These are phyloP conservation scores for Pristionchus pacificus DNA, from an alignment of 1,140 invertebrate species.

Conservation along the genomic window DNA sequence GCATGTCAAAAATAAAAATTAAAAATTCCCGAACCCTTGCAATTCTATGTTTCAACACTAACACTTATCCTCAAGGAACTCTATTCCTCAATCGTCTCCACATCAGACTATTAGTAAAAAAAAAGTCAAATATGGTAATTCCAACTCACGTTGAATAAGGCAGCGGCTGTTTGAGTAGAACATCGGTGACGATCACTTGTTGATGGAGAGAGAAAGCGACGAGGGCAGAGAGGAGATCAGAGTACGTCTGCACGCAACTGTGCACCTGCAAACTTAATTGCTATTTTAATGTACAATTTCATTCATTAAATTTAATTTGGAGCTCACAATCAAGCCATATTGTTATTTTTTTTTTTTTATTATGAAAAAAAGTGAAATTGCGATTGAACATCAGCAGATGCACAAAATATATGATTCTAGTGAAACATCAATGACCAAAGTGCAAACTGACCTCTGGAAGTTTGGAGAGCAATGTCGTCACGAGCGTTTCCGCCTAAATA, in stretches of 20 bases:
- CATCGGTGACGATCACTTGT: constrained; percentile 44
- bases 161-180: constrained; percentile 49
- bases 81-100: neutral
- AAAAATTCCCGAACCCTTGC: too few relatives aligned
- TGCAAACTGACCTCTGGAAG: too few relatives aligned
- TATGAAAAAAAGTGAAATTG: too few relatives aligned
- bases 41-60: neutral
- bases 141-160: constrained; percentile 43
- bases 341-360: too few relatives aligned
- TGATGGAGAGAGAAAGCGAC: constrained; percentile 50
- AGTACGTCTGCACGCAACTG: constrained; percentile 47
- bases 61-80: neutral
- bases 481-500: constrained; percentile 47
- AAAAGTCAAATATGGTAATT: constrained; percentile 6
- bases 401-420: too few relatives aligned
- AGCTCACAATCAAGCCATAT: too few relatives aligned
- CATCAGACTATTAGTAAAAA: neutral
- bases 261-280: too few relatives aligned
- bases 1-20: too few relatives aligned
- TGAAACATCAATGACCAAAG: too few relatives aligned
- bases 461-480: constrained; percentile 46
- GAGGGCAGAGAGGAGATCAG: constrained; percentile 49
- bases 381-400: too few relatives aligned
- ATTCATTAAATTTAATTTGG: too few relatives aligned
- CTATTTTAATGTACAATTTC: too few relatives aligned